Evolutionary conservation across 2,113 vertebrate genomes (phyloP).

Genomic region (Aegithalos caudatus): DNA sequence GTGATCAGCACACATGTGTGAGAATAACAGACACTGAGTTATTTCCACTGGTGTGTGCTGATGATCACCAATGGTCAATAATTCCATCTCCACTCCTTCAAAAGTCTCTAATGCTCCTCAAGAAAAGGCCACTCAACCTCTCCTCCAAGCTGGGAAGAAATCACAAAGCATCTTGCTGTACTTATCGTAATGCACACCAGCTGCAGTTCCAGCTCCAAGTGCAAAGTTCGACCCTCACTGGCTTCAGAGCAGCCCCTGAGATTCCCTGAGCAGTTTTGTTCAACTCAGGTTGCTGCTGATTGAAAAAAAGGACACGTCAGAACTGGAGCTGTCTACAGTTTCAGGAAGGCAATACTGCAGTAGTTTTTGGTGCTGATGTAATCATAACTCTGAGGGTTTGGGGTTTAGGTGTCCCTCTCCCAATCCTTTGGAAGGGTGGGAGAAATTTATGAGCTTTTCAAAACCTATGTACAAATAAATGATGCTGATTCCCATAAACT

Average conservation of each 20-base stretch:
- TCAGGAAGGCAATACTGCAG: background rate
- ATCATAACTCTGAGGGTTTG: background rate
- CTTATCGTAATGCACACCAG: background rate
- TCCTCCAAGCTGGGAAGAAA: background rate
- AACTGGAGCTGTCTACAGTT: background rate
- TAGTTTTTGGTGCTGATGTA: accelerated
- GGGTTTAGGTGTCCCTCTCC: background rate
- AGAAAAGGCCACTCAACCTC: background rate
- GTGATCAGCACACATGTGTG: background rate
- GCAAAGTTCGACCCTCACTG: accelerated
- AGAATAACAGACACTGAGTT: background rate
- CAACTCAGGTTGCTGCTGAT: background rate
- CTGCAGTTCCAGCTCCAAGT: background rate
- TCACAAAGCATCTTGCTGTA: background rate
- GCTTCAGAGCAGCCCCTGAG: background rate
- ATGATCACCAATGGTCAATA: background rate
- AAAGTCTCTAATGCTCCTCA: accelerated
- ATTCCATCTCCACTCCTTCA: background rate
- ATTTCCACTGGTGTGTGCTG: background rate
- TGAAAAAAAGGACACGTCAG: accelerated
- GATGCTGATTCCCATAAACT: background rate
- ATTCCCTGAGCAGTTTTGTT: background rate
- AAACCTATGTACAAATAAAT: background rate
- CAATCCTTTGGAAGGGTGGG: background rate
- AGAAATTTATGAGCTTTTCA: background rate